These are phyloP conservation scores for Notarius lentiginosus DNA, from an alignment of 2,113 vertebrate genomes.

Conservation along the genomic window DNA sequence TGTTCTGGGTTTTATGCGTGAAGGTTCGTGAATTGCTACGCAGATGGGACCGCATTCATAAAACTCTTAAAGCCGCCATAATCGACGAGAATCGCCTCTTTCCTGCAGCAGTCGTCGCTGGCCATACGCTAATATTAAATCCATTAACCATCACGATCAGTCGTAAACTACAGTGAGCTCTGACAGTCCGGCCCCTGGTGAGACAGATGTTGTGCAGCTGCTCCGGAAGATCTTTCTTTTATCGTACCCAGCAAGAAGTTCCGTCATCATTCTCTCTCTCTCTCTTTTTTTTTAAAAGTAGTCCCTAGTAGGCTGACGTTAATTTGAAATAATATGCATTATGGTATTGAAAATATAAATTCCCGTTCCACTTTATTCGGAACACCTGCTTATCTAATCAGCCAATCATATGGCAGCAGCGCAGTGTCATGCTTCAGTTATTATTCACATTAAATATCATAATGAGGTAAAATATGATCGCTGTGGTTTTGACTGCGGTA, in stretches of 20 bases:
- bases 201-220: conserved; percentile 17
- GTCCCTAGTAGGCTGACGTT: background rate
- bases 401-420: background rate
- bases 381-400: background rate
- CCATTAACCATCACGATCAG: background rate
- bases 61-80: background rate
- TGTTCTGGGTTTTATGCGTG: background rate
- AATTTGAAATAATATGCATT: background rate
- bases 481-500: background rate
- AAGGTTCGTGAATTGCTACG: background rate
- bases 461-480: background rate
- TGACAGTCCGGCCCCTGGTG: background rate
- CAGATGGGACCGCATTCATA: background rate
- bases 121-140: background rate
- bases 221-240: background rate
- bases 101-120: background rate
- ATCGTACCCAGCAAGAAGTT: background rate
- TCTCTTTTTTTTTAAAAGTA: background rate
- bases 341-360: background rate
- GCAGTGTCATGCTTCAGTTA: background rate
- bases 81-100: background rate
- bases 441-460: too few relatives aligned
- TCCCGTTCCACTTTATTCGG: background rate
- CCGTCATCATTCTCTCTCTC: background rate
- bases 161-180: conserved; percentile 3